Conservation (phyloP, 2,113 vertebrate genomes). For the Notechis scutatus region DNA sequence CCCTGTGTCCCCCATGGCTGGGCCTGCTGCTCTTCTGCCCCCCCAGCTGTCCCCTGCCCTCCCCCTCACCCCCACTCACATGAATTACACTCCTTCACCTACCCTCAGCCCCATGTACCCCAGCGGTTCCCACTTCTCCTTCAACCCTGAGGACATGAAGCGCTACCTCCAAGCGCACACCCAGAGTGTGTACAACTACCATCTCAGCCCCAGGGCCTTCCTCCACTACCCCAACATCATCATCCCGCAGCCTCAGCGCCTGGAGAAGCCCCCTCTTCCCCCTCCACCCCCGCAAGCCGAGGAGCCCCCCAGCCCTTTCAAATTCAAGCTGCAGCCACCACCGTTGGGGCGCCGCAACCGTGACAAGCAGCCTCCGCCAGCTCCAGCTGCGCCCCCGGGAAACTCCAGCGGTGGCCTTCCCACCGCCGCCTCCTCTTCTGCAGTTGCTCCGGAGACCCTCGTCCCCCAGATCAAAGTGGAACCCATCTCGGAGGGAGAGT, state of each 20-base stretch:
- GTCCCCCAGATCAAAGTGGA: slow-evolving; percentile 89
- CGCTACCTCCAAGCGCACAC: slow-evolving; percentile 90
- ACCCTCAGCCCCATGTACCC: slow-evolving; percentile 84
- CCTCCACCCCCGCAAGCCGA: slow-evolving; percentile 67
- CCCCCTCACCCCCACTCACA: slow-evolving; percentile 85
- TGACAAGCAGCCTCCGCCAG: slow-evolving; percentile 58
- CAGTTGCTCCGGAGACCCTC: neutral
- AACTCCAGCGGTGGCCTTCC: slow-evolving; percentile 32
- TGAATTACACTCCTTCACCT: slow-evolving; percentile 86
- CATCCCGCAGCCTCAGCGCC: slow-evolving; percentile 87
- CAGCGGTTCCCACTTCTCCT: slow-evolving; percentile 83
- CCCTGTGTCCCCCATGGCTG: slow-evolving; percentile 82
- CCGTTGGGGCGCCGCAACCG: slow-evolving; percentile 83
- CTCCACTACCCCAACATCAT: slow-evolving; percentile 89
- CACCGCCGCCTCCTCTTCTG: slow-evolving; percentile 38
- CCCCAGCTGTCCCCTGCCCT: slow-evolving; percentile 84
- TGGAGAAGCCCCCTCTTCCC: slow-evolving; percentile 65
- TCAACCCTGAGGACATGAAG: slow-evolving; percentile 93
- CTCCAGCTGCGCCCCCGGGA: slow-evolving; percentile 32
- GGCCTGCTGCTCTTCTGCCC: slow-evolving; percentile 74
- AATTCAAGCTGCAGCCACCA: slow-evolving; percentile 91
- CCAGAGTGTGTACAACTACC: slow-evolving; percentile 94
- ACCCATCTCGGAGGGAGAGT: slow-evolving; percentile 80
- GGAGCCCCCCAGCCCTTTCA: slow-evolving; percentile 75
- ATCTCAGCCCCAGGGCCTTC: slow-evolving; percentile 90